Percentiles rank a stretch among this genome's conserved stretches.
These are phyloP conservation scores for Heterodera carotae DNA, from an alignment of 1,140 invertebrate species.

Conservation along the genomic window DNA sequence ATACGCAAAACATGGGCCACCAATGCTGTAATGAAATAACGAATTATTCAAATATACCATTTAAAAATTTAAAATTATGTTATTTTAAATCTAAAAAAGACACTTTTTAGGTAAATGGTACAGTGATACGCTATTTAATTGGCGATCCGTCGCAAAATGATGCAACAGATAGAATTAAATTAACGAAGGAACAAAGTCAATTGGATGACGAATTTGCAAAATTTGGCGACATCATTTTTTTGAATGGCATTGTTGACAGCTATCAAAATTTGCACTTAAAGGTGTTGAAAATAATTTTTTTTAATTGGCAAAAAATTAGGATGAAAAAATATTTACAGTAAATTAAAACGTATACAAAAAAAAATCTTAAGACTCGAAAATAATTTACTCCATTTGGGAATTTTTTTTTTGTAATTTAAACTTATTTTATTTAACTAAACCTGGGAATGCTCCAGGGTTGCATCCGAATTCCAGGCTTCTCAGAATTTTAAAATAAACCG, in stretches of 20 bases:
- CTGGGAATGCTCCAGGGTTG: too few species aligned
- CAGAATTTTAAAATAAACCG: too few species aligned
- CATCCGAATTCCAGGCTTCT: too few species aligned
- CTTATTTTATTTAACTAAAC: too few species aligned
- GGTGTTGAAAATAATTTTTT: neutral
- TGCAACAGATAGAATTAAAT: neutral
- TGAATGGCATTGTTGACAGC: constrained; percentile 14
- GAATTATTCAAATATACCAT: neutral
- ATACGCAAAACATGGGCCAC: constrained; percentile 25
- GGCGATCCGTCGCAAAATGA: constrained; percentile 18
- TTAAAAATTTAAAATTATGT: neutral
- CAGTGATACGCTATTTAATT: constrained; percentile 11
- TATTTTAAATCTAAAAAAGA: neutral
- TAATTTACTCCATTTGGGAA: too few species aligned
- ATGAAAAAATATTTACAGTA: too few species aligned
- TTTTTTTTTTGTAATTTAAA: too few species aligned
- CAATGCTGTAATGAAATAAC: constrained; percentile 11
- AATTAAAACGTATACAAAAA: too few species aligned
- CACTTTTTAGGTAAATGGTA: neutral
- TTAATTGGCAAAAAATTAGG: neutral
- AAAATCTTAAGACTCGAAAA: too few species aligned
- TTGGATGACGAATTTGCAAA: constrained; percentile 2
- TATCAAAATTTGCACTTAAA: constrained; percentile 25
- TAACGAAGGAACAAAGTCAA: neutral
- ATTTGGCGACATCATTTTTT: constrained; percentile 21